These are phyloP conservation scores for Tragelaphus scriptus DNA, from an alignment of 2,113 vertebrate species.

Conservation along the genomic window DNA sequence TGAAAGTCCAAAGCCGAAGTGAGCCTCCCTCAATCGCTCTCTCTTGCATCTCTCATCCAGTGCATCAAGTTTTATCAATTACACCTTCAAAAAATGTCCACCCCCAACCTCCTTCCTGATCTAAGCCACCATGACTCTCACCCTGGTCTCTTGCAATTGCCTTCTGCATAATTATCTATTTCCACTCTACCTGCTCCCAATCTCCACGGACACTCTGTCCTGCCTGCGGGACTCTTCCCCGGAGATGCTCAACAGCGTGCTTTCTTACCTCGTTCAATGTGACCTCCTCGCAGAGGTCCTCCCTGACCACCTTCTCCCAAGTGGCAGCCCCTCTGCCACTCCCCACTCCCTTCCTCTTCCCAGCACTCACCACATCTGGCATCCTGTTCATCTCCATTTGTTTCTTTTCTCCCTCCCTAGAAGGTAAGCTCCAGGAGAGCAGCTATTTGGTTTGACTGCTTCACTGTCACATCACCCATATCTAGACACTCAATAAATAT, in stretches of 20 bases:
- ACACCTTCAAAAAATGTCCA: neutral
- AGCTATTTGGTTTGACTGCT: neutral
- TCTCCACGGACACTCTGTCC: fast-evolving
- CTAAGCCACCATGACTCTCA: neutral
- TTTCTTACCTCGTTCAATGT: neutral
- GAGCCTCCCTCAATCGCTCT: neutral
- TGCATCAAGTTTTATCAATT: neutral
- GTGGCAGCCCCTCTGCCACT: neutral
- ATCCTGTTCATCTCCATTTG: fast-evolving
- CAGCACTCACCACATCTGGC: neutral
- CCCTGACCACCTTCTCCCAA: neutral
- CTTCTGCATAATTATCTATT: neutral
- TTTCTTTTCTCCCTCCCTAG: neutral
- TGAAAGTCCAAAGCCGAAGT: neutral
- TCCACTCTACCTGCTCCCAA: neutral
- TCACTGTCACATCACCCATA: neutral
- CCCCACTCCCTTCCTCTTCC: too few relatives aligned
- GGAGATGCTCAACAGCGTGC: too few relatives aligned
- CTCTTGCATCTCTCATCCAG: neutral
- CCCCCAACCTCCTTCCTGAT: neutral
- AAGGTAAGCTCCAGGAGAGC: neutral
- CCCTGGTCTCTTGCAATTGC: neutral
- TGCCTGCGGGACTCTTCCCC: too few relatives aligned
- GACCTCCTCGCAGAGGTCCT: neutral
- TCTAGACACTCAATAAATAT: neutral